Evolutionary conservation across 1,140 invertebrate genomes (phyloP), one percentile per base, ranked within the genome.

Genomic region (Drosophila navojoa): DNA sequence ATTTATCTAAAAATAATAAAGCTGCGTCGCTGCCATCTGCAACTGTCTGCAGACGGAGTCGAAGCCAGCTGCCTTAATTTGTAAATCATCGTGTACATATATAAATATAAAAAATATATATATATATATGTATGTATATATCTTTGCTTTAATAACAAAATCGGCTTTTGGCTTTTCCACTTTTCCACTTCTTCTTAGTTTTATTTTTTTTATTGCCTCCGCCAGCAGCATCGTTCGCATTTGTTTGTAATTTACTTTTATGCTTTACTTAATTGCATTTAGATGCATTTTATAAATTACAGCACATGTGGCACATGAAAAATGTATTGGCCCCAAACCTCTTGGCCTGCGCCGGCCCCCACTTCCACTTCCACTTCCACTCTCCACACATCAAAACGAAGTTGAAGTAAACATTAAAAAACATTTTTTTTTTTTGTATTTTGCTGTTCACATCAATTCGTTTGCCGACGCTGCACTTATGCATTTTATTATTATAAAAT

Each of bases 241-340:
- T 87, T 77, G 74, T 85, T 87, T 87, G 82, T 87, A 87, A 89
- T 89, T 87, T 87, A 87, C 82, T 86, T 86, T 86, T 79, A 86
- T 81, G 82, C 84, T 82, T 86, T 86, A 87, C 82, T 86, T 86
- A 86, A 86, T 86, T 86, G 82, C 82, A 86, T 87, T 80, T 79
- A 87, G 84, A 82, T 86, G 79, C 84, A 86, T 84, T 84, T 84
- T 84, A 84, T 84, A 84, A 84, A 84, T 84, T 84, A 89, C 79
- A 76, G 60, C 82, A 71, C 66, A 86, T 81, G 67, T 19, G 32
- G 13, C 45, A 44, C 38, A 52, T 52, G 35, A 58, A 58, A 58
- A 42, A 58, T 58, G 22, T 16, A 13, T 27, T 7, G 25, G 22
- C 7, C 13, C 32, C 16, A 47, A 19, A 19, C 16, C 11, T 5